Base-by-base conservation (phyloP, 2,113 vertebrate genomes). In the Catagonus wagneri region DNA sequence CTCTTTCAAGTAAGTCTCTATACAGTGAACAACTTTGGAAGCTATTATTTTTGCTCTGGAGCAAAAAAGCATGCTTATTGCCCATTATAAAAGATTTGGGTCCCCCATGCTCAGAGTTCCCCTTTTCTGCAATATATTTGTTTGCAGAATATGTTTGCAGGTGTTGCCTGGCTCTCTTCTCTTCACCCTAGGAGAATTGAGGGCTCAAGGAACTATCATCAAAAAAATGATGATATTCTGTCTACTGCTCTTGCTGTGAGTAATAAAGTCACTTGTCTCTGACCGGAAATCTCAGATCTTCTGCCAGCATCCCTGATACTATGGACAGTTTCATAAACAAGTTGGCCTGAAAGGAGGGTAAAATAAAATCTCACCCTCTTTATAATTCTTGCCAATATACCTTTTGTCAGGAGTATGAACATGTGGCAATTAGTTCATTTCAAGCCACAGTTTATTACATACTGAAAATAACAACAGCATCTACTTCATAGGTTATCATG, bases 391-490 rank as follows among this genome's bases (percentile, higher is more conserved):
- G 19, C 74, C 16, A 93, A 66, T 39, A 89, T 60, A 15, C 12
- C 32, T 39, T 36, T 94, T 84, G 60, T 50, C 65, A 89, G 88
- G 39, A 89, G 19, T 56, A 29, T 74, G 16, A 79, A 36, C 58
- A 58, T 65, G 12, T 36, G n/a, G n/a, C 50, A 93, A 76, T 93
- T 66, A 68, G 34, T 66, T 94, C 71, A 74, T 91, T 83, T 94
- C 36, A 94, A 87, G 56, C 11, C 36, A 90, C 1, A 44, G 56
- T 72, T 94, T 61, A 54, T 68, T 88, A 3, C 34, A 89, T 94
- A 97, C 63, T 75, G 4, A 93, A 96, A 93, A 84, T 88, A 95
- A 56, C 3, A 75, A 50, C 10, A 90, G 50, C 56, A 93, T 63
- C 27, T 63, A 80, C 29, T 88, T 69, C 29, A 71, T 27, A 60